phyloP scores from a whole-genome alignment of 2,797 vertebrate genomes.

The Hydrophis major region DNA sequence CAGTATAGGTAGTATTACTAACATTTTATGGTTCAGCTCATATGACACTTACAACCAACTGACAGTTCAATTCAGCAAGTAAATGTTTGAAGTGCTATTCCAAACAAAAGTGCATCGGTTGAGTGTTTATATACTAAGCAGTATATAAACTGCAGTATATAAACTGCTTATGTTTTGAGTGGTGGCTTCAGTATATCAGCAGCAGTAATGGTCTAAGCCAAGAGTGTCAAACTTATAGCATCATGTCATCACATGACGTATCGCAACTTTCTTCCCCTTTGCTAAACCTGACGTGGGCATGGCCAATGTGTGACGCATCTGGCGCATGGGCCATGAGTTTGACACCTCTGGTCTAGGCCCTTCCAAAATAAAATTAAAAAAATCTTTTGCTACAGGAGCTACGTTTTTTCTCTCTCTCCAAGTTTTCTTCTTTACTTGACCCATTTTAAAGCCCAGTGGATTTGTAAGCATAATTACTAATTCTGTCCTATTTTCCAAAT shows the following conservation, averaged over 20 bases:
- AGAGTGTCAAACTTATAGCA: too few relatives aligned
- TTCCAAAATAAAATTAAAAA: not conserved
- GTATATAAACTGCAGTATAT: not conserved
- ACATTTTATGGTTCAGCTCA: not conserved
- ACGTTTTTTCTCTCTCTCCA: not conserved
- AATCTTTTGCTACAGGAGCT: not conserved
- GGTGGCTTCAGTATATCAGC: not conserved
- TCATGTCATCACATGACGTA: too few relatives aligned
- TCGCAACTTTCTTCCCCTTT: too few relatives aligned
- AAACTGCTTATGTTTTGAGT: not conserved
- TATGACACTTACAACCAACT: not conserved
- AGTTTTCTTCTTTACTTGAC: not conserved
- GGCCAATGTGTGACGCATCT: too few relatives aligned
- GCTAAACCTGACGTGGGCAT: too few relatives aligned
- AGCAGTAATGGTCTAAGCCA: not conserved
- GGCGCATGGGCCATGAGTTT: too few relatives aligned
- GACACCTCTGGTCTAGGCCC: not conserved
- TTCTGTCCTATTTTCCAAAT: slow-evolving; percentile 23
- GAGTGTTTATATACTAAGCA: not conserved
- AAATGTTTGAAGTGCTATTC: not conserved
- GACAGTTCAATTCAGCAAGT: not conserved
- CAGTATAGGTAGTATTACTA: not conserved
- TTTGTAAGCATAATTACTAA: slow-evolving; percentile 19
- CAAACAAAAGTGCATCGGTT: not conserved
- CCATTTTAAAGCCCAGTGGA: slow-evolving; percentile 14